A percentile compares a stretch with the other conserved stretches of the same genome.
phyloP scores from a whole-genome alignment of 2,888 invertebrate species.

The Tinea pellionella region DNA sequence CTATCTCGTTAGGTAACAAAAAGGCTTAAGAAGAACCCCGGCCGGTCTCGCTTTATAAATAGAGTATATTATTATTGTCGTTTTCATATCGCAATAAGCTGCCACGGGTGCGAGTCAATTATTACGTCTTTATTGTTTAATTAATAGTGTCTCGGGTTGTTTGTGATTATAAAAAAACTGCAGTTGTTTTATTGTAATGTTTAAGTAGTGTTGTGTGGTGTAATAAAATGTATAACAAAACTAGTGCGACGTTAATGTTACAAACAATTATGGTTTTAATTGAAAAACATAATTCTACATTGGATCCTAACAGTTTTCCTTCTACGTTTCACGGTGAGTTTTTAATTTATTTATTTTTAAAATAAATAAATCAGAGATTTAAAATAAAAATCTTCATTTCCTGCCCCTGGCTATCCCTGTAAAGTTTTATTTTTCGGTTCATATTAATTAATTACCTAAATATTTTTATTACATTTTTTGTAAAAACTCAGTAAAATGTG shows the following conservation, averaged over 20 bases:
- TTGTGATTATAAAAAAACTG: not conserved
- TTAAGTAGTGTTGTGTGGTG: not conserved
- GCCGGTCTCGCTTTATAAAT: not conserved
- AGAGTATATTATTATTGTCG: slow-evolving; percentile 3
- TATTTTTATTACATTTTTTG: too few relatives aligned
- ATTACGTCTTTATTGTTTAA: not conserved
- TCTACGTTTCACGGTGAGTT: slow-evolving; percentile 46
- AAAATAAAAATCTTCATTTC: too few relatives aligned
- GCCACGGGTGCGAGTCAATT: not conserved
- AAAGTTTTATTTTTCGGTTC: too few relatives aligned
- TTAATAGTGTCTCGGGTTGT: not conserved
- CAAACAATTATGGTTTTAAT: slow-evolving; percentile 63
- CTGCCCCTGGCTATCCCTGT: too few relatives aligned
- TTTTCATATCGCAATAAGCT: not conserved
- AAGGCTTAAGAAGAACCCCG: not conserved
- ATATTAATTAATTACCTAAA: too few relatives aligned
- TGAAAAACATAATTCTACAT: slow-evolving; percentile 56
- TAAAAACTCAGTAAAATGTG: too few relatives aligned
- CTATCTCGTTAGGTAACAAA: slow-evolving; percentile 16
- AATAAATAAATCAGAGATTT: too few relatives aligned
- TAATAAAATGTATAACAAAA: slow-evolving; percentile 50
- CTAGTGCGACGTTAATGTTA: slow-evolving; percentile 61
- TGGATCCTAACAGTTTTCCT: slow-evolving; percentile 45
- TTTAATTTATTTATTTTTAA: slow-evolving; percentile 14
- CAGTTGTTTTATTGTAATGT: not conserved